Evolutionary conservation across 1,140 invertebrate species (phyloP).

Genomic region (Brachionus asplanchnoidis): DNA sequence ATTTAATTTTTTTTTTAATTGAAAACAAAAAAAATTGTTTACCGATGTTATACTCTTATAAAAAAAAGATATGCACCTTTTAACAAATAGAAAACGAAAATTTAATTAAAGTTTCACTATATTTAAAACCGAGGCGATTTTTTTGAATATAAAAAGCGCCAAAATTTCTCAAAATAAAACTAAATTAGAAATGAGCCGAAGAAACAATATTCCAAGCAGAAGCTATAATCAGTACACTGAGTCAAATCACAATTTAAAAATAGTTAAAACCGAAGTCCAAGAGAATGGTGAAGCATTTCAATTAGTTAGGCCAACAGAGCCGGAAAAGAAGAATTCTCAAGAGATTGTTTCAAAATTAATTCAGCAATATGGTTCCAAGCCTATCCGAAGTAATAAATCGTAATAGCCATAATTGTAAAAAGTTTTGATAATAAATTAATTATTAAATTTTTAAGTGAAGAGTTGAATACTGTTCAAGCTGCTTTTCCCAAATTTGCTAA

Average conservation of each 20-base stretch:
- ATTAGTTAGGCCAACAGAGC: background rate
- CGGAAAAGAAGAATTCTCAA: background rate
- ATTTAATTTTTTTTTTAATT: background rate
- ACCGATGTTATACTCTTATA: background rate
- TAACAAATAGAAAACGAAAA: background rate
- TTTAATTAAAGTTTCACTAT: background rate
- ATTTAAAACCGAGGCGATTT: background rate
- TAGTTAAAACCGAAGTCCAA: conserved; percentile 29
- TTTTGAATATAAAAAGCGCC: background rate
- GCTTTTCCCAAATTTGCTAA: conserved; percentile 37
- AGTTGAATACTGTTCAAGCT: conserved; percentile 6
- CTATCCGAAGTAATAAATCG: background rate
- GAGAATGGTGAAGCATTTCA: conserved; percentile 29
- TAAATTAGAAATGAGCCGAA: background rate
- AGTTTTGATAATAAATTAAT: background rate
- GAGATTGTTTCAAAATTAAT: conserved; percentile 21
- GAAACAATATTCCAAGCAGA: background rate
- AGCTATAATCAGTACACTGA: background rate
- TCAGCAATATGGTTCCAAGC: background rate
- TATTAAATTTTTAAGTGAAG: background rate
- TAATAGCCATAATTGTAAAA: background rate
- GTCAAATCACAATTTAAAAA: background rate
- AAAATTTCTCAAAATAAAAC: background rate
- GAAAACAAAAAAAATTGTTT: background rate
- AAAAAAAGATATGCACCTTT: background rate